phyloP scores from a whole-genome alignment of 2,797 vertebrate species.

The Semotilus atromaculatus region DNA sequence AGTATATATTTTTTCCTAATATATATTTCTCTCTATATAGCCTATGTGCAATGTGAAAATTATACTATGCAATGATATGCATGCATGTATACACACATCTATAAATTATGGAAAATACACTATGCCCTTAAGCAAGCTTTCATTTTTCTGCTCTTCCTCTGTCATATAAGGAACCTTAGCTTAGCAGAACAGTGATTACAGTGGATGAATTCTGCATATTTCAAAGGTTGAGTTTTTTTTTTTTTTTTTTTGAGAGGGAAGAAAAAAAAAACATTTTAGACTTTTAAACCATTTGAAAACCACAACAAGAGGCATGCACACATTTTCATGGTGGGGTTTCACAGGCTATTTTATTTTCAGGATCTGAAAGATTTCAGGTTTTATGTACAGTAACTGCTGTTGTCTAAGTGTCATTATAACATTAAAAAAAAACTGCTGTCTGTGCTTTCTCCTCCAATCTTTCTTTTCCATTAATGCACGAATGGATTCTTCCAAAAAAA shows the following conservation, averaged over 20 bases:
- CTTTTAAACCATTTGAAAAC: slow-evolving; percentile 11
- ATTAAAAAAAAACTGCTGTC: not conserved
- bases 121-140: slow-evolving; percentile 36
- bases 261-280: not conserved
- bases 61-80: not conserved
- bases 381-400: not conserved
- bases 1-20: too few species aligned
- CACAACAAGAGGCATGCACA: not conserved
- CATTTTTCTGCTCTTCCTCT: slow-evolving; percentile 25
- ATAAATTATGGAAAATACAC: slow-evolving; percentile 15
- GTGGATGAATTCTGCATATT: slow-evolving; percentile 32
- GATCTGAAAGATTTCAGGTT: not conserved
- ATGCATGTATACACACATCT: slow-evolving; percentile 10
- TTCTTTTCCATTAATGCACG: not conserved
- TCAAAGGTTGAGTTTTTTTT: slow-evolving; percentile 28
- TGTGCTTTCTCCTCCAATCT: not conserved
- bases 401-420: not conserved
- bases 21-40: not conserved
- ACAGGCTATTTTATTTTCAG: not conserved
- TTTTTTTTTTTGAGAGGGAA: not conserved
- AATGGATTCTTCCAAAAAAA: not conserved
- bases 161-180: slow-evolving; percentile 23
- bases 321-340: not conserved
- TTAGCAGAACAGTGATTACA: slow-evolving; percentile 42
- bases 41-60: not conserved